Conservation (phyloP, 2,797 vertebrate species). For the Phyllotis vaccarum region DNA sequence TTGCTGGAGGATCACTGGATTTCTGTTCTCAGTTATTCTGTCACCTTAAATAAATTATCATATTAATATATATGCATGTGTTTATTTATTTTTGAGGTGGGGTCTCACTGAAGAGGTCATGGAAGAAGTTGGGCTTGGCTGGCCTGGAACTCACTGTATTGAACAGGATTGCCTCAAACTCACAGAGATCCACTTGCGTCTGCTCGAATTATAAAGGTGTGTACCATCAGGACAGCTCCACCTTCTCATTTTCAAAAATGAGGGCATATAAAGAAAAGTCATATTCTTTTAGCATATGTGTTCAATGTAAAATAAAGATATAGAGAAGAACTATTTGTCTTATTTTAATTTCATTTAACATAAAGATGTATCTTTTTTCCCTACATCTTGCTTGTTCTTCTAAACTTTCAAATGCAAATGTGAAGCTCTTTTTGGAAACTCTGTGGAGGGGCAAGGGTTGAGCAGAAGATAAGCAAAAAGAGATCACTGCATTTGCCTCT, state of each 20-base stretch:
- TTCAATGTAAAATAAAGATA: neutral
- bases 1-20: neutral
- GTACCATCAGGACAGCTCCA: too few species aligned
- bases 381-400: neutral
- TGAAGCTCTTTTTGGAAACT: neutral
- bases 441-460: neutral
- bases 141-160: neutral
- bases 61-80: neutral
- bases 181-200: neutral
- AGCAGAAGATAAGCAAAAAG: neutral
- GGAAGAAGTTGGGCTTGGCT: neutral
- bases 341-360: slow-evolving; percentile 27
- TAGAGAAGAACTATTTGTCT: neutral
- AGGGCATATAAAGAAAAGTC: neutral
- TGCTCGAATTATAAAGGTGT: neutral
- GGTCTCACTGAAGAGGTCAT: neutral
- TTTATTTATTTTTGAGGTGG: neutral
- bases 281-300: neutral
- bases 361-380: neutral
- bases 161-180: neutral
- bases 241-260: slow-evolving; percentile 19
- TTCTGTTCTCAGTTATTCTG: neutral
- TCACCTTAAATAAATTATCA: neutral
- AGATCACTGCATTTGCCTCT: neutral
- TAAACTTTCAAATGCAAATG: neutral